Evolutionary conservation across 1,140 invertebrate genomes (phyloP).

Genomic region (Trachymyrmex cornetzi): DNA sequence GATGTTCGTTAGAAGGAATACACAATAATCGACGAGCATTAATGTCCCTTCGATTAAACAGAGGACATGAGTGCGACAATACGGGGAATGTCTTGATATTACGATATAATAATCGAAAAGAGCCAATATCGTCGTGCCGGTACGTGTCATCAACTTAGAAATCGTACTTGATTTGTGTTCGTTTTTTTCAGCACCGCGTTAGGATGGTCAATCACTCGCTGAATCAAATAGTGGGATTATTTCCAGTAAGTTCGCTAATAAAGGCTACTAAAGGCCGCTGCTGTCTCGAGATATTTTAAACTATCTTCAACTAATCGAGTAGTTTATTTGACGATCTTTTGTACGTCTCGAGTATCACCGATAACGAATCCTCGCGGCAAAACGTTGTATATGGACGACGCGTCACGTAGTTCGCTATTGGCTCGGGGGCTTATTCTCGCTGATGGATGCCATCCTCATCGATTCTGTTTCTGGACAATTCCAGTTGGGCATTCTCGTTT

Average conservation of each 20-base stretch:
- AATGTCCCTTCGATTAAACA: conserved; percentile 27
- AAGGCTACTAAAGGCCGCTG: conserved; percentile 52
- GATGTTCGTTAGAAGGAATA: conserved; percentile 13
- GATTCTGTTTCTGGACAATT: conserved; percentile 81
- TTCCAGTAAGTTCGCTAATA: conserved; percentile 35
- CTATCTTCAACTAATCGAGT: neutral
- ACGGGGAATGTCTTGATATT: conserved; percentile 49
- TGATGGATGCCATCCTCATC: conserved; percentile 83
- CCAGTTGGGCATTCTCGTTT: conserved; percentile 84
- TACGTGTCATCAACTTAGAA: conserved; percentile 25
- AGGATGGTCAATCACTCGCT: conserved; percentile 11
- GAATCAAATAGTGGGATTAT: conserved; percentile 30
- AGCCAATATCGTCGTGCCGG: neutral
- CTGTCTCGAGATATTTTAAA: conserved; percentile 27
- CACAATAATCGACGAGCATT: conserved; percentile 26
- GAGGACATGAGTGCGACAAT: conserved; percentile 9
- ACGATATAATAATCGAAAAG: conserved; percentile 18
- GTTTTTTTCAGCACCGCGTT: conserved; percentile 8
- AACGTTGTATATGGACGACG: conserved; percentile 5
- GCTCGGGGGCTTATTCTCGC: conserved; percentile 81
- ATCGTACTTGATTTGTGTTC: conserved; percentile 1
- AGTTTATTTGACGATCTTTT: conserved; percentile 40
- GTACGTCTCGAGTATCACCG: neutral
- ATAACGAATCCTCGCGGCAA: conserved; percentile 54
- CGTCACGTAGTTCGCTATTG: conserved; percentile 77